These are phyloP conservation scores for Schizothorax lantsangensis DNA, from an alignment of 2,797 vertebrate species.

Conservation along the genomic window DNA sequence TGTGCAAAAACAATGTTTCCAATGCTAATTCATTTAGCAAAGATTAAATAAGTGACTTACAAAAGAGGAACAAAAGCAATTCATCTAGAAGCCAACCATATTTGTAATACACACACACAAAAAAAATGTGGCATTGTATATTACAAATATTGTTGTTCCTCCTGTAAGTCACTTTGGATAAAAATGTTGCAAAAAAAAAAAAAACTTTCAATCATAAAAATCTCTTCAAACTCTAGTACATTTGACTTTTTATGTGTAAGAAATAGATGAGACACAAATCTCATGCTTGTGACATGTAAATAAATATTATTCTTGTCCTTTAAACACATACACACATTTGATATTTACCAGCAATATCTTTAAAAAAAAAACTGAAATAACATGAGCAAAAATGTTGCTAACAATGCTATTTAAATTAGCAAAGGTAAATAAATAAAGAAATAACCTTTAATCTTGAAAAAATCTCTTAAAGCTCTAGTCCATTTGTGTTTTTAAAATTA, in stretches of 20 bases:
- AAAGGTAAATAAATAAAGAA: not conserved
- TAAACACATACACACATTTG: not conserved
- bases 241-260: not conserved
- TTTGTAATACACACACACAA: not conserved
- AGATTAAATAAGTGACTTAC: not conserved
- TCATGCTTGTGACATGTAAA: not conserved
- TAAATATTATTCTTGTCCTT: not conserved
- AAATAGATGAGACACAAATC: not conserved
- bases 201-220: not conserved
- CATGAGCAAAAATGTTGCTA: not conserved
- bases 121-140: not conserved
- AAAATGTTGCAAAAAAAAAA: too few species aligned
- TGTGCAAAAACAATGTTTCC: not conserved
- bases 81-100: not conserved
- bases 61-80: not conserved
- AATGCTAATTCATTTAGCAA: not conserved
- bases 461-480: not conserved
- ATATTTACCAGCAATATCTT: not conserved
- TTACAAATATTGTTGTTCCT: not conserved
- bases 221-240: not conserved
- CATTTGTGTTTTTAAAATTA: not conserved
- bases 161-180: not conserved
- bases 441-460: not conserved
- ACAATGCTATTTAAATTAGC: not conserved
- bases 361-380: not conserved